A percentile compares a stretch with the other conserved stretches of the same genome.
phyloP scores from a whole-genome alignment of 2,797 vertebrate genomes.

The Parotocinclus haroldoi region DNA sequence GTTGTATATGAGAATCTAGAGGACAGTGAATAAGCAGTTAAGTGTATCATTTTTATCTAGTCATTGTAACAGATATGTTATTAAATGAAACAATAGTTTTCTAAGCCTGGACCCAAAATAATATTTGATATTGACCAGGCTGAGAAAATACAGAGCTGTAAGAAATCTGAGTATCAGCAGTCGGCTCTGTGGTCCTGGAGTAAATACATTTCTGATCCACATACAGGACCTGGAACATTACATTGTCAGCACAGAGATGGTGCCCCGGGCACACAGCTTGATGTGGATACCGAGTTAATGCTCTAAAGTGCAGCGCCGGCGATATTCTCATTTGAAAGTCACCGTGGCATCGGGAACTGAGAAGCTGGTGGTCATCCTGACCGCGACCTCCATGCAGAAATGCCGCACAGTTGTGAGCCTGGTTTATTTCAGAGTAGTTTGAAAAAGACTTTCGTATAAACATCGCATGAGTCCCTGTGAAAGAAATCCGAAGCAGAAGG shows the following conservation, averaged over 20 bases:
- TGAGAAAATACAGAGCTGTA: too few species aligned
- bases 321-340: conserved; percentile 35
- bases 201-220: too few species aligned
- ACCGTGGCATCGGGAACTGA: conserved; percentile 26
- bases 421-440: neutral
- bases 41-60: too few species aligned
- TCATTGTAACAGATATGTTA: too few species aligned
- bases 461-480: neutral
- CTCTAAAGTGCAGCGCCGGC: conserved; percentile 41
- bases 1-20: too few species aligned
- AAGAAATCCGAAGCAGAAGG: neutral
- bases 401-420: neutral
- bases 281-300: conserved; percentile 40
- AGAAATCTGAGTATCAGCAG: too few species aligned
- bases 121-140: too few species aligned
- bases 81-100: too few species aligned
- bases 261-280: conserved; percentile 27
- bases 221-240: conserved; percentile 26
- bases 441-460: neutral
- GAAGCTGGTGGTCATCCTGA: conserved; percentile 34
- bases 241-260: conserved; percentile 35
- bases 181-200: too few species aligned
- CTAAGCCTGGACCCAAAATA: too few species aligned
- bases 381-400: conserved; percentile 21
- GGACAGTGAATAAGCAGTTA: too few species aligned